phyloP scores from a whole-genome alignment of 1,140 invertebrate genomes.

The Trachymyrmex septentrionalis region DNA sequence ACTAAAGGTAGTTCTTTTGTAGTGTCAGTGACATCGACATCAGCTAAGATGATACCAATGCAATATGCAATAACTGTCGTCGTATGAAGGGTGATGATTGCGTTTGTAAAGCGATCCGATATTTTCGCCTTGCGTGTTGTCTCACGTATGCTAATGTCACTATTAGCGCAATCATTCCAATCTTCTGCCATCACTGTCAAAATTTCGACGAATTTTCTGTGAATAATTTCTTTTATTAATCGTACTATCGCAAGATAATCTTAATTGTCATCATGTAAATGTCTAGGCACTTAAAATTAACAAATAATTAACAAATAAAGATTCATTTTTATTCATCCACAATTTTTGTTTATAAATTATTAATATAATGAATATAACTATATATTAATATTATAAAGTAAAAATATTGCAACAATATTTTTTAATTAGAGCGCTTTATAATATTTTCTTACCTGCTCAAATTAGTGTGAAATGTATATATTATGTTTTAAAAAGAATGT shows the following conservation, averaged over 20 bases:
- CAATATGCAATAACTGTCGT: slow-evolving; percentile 4
- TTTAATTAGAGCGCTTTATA: not conserved
- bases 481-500: not conserved
- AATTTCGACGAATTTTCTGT: slow-evolving; percentile 29
- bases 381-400: not conserved
- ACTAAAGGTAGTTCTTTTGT: not conserved
- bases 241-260: not conserved
- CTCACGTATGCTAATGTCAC: not conserved
- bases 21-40: not conserved
- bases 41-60: not conserved
- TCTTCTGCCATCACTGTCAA: not conserved
- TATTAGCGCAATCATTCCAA: slow-evolving; percentile 1
- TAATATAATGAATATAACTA: not conserved
- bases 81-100: slow-evolving; percentile 7
- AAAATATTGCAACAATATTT: not conserved
- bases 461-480: not conserved
- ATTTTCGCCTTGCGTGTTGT: slow-evolving; percentile 20
- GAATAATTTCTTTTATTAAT: not conserved
- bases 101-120: slow-evolving; percentile 28
- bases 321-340: not conserved
- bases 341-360: slow-evolving; percentile 5
- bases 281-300: not conserved
- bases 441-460: not conserved
- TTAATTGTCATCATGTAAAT: not conserved
- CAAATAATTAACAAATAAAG: not conserved